Base-by-base conservation (phyloP, 2,888 invertebrate genomes). In the Perithous albicinctus region DNA sequence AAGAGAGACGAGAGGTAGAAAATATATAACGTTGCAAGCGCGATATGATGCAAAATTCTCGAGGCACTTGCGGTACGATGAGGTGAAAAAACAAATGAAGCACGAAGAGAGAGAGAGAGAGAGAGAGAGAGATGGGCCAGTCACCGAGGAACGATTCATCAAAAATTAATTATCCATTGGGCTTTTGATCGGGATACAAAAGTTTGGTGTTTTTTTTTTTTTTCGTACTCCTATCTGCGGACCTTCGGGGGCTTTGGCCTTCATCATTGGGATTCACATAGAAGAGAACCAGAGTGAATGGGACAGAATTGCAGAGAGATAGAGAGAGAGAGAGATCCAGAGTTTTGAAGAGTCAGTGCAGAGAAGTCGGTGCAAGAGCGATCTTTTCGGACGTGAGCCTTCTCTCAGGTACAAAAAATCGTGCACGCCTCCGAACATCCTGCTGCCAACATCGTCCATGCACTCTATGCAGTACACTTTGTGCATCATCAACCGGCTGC, bases 141-240 rank as follows among this genome's bases (percentile, higher is more conserved):
- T 91, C 91, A 92, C 87, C 88, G 86, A 80, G 84, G 82, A 85
- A 88, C 90, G 88, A 91, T 92, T 92, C 91, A 91, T 92, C 91
- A 91, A 91, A 91, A 91, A 92, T 92, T 91, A 91, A 92, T 92
- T 92, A 92, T 91, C 91, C 90, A 91, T 91, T 90, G 89, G 90
- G 88, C 86, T 85, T 83, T 86, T 88, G 88, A 90, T 90, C 87
- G 87, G 87, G 89, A 88, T 69, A 69, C 54, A 90, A 91, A 91
- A 91, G 89, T 90, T 89, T 89, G 87, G 89, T 89, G 89, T 23
- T 59, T 41, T 41, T 26, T 59, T 46, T 56, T 54, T 64, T 35
- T 64, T 46, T 35, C 29, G n/a, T 54, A 48, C 32, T 10, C 67
- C 43, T 7, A 32, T 41, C n/a, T 41, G 32, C 46, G 35, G 20